A percentile compares a stretch with the other conserved stretches of the same genome.
Conservation (phyloP, 2,113 vertebrate species). For the Pachyramphus minor region DNA sequence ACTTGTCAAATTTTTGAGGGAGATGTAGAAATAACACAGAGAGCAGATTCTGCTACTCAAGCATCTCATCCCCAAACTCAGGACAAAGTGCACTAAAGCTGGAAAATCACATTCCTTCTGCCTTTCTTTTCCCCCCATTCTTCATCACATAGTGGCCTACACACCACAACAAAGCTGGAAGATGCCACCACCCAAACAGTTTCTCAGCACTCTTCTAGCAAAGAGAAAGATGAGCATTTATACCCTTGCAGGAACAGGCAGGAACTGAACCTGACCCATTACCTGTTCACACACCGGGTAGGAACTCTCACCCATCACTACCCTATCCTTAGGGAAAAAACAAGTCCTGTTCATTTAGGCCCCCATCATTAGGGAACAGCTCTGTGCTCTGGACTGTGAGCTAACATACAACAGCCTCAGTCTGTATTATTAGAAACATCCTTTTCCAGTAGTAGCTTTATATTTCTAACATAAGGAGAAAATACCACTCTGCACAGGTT, state of each 20-base stretch:
- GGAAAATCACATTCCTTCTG: background rate
- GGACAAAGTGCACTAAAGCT: background rate
- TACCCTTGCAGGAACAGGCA: background rate
- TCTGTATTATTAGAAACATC: background rate
- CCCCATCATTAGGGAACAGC: background rate
- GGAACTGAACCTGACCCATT: background rate
- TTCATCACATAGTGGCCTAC: background rate
- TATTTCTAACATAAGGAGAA: background rate
- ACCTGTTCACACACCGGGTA: fast-evolving
- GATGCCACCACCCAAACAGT: background rate
- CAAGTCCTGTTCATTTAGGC: background rate
- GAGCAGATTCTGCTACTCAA: fast-evolving
- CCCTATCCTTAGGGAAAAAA: background rate
- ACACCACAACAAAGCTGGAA: background rate
- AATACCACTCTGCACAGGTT: fast-evolving
- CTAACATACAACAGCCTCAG: background rate
- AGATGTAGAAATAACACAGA: fast-evolving
- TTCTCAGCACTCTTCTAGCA: background rate
- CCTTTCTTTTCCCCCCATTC: background rate
- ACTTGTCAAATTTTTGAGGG: background rate
- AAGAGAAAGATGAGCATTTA: background rate
- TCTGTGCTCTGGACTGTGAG: background rate
- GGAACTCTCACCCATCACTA: background rate
- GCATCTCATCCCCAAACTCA: background rate
- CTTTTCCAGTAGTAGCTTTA: background rate